These are phyloP conservation scores for Pseudomugil gertrudae DNA, from an alignment of 2,797 vertebrate genomes.

Conservation along the genomic window DNA sequence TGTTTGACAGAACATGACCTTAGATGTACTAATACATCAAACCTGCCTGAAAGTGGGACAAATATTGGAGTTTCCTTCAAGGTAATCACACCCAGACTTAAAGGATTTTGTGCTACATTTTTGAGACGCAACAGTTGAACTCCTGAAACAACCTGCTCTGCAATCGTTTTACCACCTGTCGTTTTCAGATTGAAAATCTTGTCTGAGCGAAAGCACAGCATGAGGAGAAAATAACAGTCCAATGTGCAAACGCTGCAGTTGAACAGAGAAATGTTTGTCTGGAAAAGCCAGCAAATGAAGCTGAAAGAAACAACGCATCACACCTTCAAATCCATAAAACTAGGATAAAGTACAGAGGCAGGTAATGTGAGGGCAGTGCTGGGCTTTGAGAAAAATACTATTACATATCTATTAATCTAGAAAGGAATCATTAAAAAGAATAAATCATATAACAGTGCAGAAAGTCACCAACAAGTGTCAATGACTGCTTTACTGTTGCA, in stretches of 20 bases:
- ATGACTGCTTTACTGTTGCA: neutral
- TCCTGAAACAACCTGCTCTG: neutral
- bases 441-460: too few relatives aligned
- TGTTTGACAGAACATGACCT: neutral
- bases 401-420: too few relatives aligned
- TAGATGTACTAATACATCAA: conserved; percentile 1
- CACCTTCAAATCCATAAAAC: conserved; percentile 6
- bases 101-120: neutral
- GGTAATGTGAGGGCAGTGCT: too few relatives aligned
- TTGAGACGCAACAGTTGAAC: neutral
- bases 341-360: neutral
- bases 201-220: too few relatives aligned
- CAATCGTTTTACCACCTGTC: neutral
- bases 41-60: conserved; percentile 5
- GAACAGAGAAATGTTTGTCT: too few relatives aligned
- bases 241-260: too few relatives aligned
- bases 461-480: too few relatives aligned
- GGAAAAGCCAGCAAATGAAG: neutral
- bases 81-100: neutral
- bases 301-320: neutral
- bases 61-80: neutral
- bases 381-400: too few relatives aligned
- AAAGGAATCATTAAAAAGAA: too few relatives aligned
- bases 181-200: neutral
- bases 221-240: too few relatives aligned